Conservation (phyloP, 1,140 invertebrate genomes). For the Eumaeus atala region DNA sequence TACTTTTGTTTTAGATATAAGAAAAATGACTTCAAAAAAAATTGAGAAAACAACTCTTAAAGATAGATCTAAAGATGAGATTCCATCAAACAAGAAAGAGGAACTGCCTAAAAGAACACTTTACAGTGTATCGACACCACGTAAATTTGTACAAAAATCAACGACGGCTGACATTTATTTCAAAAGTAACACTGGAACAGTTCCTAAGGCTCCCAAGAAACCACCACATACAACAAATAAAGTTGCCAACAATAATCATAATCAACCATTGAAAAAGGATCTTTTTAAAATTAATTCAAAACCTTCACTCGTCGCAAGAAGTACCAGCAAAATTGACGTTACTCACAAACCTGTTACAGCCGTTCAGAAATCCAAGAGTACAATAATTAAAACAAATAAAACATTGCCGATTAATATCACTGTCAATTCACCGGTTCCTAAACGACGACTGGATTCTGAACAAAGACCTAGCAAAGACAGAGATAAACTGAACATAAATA, state of each 20-base stretch:
- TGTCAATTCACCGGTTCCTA: conserved; percentile 55
- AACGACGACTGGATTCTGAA: conserved; percentile 32
- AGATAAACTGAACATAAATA: not conserved
- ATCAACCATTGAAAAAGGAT: conserved; percentile 38
- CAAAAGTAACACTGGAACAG: conserved; percentile 28
- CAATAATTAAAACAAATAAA: conserved; percentile 12
- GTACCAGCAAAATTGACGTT: not conserved
- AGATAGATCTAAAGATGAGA: conserved; percentile 33
- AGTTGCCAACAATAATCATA: conserved; percentile 21
- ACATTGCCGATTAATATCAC: conserved; percentile 40
- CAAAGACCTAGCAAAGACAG: conserved; percentile 18
- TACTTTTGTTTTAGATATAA: not conserved
- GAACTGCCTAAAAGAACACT: conserved; percentile 44
- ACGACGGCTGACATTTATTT: conserved; percentile 50
- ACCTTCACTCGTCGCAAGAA: not conserved
- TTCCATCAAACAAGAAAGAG: conserved; percentile 27
- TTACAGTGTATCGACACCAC: conserved; percentile 37
- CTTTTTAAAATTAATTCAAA: conserved; percentile 23
- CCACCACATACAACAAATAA: conserved; percentile 12
- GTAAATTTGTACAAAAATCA: conserved; percentile 42
- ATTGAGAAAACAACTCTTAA: conserved; percentile 11
- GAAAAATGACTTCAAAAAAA: conserved; percentile 6
- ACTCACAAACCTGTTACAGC: not conserved
- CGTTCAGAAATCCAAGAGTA: conserved; percentile 18
- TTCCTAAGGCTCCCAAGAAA: conserved; percentile 37